Conservation (phyloP, 1,140 invertebrate genomes). For the Phocides pigmalion region DNA sequence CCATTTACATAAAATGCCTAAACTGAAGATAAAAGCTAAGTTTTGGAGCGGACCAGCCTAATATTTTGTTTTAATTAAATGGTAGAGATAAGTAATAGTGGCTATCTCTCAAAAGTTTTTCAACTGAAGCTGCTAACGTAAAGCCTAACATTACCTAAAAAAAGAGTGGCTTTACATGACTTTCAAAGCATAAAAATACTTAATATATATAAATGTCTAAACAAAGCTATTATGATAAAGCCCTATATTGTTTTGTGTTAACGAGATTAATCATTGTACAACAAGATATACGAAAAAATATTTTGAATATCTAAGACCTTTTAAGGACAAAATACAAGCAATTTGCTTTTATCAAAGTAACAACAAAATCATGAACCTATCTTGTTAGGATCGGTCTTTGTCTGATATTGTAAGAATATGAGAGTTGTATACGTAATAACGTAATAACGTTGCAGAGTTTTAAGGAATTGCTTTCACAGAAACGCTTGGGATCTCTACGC, state of each 20-base stretch:
- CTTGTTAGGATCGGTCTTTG: background rate
- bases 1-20: background rate
- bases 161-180: no score
- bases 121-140: no score
- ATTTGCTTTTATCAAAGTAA: conserved; percentile 27
- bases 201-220: no score
- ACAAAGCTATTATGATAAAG: no score
- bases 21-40: conserved; percentile 1
- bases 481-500: no score
- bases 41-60: background rate
- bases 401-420: conserved; percentile 33
- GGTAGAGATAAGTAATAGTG: background rate
- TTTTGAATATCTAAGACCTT: no score
- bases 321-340: background rate
- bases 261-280: no score
- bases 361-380: conserved; percentile 15
- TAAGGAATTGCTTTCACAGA: conserved; percentile 2
- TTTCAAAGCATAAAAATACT: no score
- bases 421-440: conserved; percentile 38
- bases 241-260: no score
- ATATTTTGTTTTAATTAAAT: background rate
- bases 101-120: background rate
- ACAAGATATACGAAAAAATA: no score
- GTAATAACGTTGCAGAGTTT: conserved; percentile 34
- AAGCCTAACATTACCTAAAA: no score